Percentiles rank a stretch among this genome's conserved stretches.
Conservation (phyloP, 2,113 vertebrate species). For the Protomyctophum bolini region DNA sequence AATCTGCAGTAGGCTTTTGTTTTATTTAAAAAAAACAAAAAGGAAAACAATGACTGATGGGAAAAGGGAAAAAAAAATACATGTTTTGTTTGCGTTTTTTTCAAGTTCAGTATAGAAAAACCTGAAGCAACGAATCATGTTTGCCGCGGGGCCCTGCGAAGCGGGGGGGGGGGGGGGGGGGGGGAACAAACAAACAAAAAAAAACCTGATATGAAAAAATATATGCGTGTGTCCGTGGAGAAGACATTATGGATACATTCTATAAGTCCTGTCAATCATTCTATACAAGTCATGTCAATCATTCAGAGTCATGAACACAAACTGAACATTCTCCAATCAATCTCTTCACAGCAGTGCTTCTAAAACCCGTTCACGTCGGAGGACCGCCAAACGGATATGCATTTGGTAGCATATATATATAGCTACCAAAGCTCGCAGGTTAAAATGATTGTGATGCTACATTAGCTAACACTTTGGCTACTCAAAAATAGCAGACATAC, state of each 20-base stretch:
- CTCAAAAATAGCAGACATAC: too few species aligned
- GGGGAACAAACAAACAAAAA: too few species aligned
- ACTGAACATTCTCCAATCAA: constrained; percentile 58
- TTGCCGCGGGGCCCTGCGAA: constrained; percentile 52
- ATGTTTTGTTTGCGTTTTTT: constrained; percentile 32
- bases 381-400: too few species aligned
- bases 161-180: too few species aligned
- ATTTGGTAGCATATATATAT: too few species aligned
- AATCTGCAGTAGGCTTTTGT: constrained; percentile 48
- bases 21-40: constrained; percentile 55
- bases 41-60: constrained; percentile 51
- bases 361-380: constrained; percentile 7
- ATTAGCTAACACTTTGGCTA: too few species aligned
- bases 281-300: constrained; percentile 7
- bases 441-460: too few species aligned
- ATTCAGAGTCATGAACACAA: constrained; percentile 53
- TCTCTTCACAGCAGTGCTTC: constrained; percentile 45
- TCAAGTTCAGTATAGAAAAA: constrained; percentile 60
- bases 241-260: constrained; percentile 71
- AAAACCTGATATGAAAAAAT: constrained; percentile 62
- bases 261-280: constrained; percentile 42
- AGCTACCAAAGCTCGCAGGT: too few species aligned
- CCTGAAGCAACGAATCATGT: constrained; percentile 41
- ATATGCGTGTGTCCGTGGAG: constrained; percentile 45
- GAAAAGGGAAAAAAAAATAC: constrained; percentile 74